Base-by-base conservation (phyloP, 53 echinoderm and acorn worm species). In the Paelopatides confundens region DNA sequence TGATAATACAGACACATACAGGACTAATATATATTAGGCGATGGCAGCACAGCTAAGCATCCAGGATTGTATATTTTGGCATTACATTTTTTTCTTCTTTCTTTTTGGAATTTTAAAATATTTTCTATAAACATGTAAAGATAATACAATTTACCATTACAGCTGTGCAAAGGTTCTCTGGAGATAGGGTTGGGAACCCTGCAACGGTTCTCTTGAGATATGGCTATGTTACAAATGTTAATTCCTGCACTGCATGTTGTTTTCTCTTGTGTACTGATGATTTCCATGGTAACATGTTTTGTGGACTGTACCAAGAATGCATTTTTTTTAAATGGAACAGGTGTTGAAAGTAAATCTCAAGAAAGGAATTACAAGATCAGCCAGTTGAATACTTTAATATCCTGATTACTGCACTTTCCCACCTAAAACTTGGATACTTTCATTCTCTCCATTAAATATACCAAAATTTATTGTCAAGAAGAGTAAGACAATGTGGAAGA, bases 231-330 rank as follows among this genome's bases (percentile, higher is more conserved):
- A 58, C 58, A 58, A 58, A 58, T n/a, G 58, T 58, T 58, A 58
- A 58, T 58, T 58, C 58, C 58, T 23, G 0, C 58, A 46, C 74
- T 39, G n/a, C n/a, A n/a, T n/a, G 74, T 74, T 74, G 74, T 74
- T 74, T n/a, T 39, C 74, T 74, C 40, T 27, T 40, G 74, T 74
- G 74, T 74, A 74, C 39, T 74, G 74, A 46, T 39, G 74, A 35
- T 74, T 74, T 35, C 74, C 74, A 74, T 74, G 26, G 74, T n/a
- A 46, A 74, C 23, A 23, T 17, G 58, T 23, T 23, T 21, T 58
- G 5, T 58, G 0, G 48, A 9, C 48, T 12, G 48, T 48, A 48
- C 48, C 48, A 9, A 48, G 9, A 14, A 48, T 48, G 48, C n/a
- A 15, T n/a, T 43, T 43, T 11, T 43, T 3, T 43, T 43, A 12